Percentiles rank a stretch among this genome's conserved stretches.
phyloP scores from a whole-genome alignment of 2,888 invertebrate species.

The Caenorhabditis sp. region DNA sequence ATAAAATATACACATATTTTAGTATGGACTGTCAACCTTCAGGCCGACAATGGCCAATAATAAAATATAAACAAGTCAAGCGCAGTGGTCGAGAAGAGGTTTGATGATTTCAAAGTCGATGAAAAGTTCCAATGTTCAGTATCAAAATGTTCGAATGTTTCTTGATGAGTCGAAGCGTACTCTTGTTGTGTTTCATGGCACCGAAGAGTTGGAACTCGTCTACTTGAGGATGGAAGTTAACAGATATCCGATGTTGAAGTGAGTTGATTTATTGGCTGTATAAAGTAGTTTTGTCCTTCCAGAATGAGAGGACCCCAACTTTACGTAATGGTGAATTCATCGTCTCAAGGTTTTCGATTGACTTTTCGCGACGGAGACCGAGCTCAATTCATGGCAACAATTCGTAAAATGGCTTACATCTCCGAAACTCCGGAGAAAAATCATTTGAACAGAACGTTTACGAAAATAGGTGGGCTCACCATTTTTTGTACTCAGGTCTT shows the following conservation, averaged over 20 bases:
- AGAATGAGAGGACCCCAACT: slow-evolving; percentile 32
- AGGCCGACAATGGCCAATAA: neutral
- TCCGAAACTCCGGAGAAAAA: slow-evolving; percentile 45
- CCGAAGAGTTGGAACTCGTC: slow-evolving; percentile 27
- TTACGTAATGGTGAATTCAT: slow-evolving; percentile 24
- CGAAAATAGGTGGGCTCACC: neutral
- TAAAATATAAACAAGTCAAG: slow-evolving; percentile 34
- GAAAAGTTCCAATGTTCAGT: slow-evolving; percentile 3
- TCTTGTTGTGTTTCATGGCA: slow-evolving; percentile 6
- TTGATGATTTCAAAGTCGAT: neutral
- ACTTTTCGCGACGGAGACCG: slow-evolving; percentile 17
- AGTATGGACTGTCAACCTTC: neutral
- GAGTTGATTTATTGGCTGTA: neutral
- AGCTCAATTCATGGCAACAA: slow-evolving; percentile 18
- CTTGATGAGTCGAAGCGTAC: slow-evolving; percentile 7
- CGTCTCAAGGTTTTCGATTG: slow-evolving; percentile 39
- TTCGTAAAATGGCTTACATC: slow-evolving; percentile 35
- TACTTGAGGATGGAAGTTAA: slow-evolving; percentile 41
- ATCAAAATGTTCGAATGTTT: slow-evolving; percentile 7
- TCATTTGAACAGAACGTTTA: slow-evolving; percentile 6
- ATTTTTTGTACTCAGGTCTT: neutral
- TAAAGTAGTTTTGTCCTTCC: neutral
- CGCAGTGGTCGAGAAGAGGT: slow-evolving; percentile 28
- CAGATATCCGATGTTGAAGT: slow-evolving; percentile 39
- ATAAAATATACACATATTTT: neutral